These are phyloP conservation scores for Gymnoscopelus braueri DNA, from an alignment of 2,797 vertebrate species.

Conservation along the genomic window DNA sequence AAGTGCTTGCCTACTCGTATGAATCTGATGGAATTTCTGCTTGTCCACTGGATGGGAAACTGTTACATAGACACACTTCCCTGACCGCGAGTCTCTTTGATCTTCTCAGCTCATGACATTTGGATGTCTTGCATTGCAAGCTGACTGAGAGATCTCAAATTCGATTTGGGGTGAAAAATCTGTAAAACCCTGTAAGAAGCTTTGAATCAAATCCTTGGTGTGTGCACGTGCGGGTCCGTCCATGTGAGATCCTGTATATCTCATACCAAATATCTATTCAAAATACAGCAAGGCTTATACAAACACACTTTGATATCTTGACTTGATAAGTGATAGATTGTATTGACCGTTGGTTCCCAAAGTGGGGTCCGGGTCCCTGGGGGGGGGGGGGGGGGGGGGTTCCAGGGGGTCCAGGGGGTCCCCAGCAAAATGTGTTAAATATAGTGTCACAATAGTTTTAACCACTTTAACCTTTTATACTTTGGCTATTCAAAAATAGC, in stretches of 20 bases:
- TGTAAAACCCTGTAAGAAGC: slow-evolving; percentile 64
- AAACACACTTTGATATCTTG: slow-evolving; percentile 21
- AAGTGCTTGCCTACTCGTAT: neutral
- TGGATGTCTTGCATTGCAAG: slow-evolving; percentile 30
- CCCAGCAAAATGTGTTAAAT: no score
- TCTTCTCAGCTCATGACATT: slow-evolving; percentile 45
- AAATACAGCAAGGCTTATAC: slow-evolving; percentile 52
- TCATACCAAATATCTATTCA: slow-evolving; percentile 59
- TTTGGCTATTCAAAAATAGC: no score
- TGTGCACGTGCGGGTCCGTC: neutral
- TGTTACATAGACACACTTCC: slow-evolving; percentile 9
- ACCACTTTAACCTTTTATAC: no score
- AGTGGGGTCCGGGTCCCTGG: no score
- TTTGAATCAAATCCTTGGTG: slow-evolving; percentile 69
- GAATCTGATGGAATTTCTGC: slow-evolving; percentile 23
- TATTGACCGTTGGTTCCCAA: no score
- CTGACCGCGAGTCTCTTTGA: slow-evolving; percentile 30
- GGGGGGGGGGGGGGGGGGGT: no score
- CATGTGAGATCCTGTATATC: neutral
- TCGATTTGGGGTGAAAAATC: slow-evolving; percentile 61
- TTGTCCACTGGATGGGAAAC: slow-evolving; percentile 15
- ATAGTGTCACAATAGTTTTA: no score
- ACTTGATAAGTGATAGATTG: no score
- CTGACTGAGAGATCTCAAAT: slow-evolving; percentile 35
- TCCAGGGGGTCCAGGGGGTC: no score